phyloP scores from a whole-genome alignment of 2,113 vertebrate species.

The Pipa parva region DNA sequence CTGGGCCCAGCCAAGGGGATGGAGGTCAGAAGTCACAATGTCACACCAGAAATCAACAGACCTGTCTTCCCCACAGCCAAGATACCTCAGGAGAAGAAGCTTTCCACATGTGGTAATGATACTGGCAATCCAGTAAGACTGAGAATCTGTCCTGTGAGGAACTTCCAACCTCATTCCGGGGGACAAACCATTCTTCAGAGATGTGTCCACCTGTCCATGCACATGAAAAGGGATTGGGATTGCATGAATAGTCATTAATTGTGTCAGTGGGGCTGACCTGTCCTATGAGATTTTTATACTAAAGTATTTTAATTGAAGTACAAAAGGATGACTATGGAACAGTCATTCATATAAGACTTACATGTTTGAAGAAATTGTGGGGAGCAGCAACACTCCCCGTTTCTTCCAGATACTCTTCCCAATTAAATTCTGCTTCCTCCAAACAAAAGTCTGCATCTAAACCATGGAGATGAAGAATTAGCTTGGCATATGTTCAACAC shows the following conservation, averaged over 20 bases:
- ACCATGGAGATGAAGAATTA: conserved; percentile 36
- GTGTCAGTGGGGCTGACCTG: no score
- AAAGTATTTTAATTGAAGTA: no score
- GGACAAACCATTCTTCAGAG: conserved; percentile 87
- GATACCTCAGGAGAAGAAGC: conserved; percentile 87
- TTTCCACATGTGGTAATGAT: conserved; percentile 94
- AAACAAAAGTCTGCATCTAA: conserved; percentile 82
- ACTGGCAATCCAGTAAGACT: conserved; percentile 90
- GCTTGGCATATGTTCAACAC: no score
- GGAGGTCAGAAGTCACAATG: conserved; percentile 86
- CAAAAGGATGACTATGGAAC: no score
- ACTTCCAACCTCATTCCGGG: conserved; percentile 97
- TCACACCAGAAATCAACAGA: conserved; percentile 96
- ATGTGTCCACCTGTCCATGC: conserved; percentile 80
- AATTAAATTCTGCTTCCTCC: conserved; percentile 88
- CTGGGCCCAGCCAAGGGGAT: conserved; percentile 89
- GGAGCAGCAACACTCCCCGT: conserved; percentile 81
- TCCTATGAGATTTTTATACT: no score
- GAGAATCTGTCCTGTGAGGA: conserved; percentile 73
- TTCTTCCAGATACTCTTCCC: conserved; percentile 97
- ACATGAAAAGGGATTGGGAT: no score
- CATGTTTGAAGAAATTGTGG: conserved; percentile 92
- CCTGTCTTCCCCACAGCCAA: conserved; percentile 90
- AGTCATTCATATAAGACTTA: conserved; percentile 68
- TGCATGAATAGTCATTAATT: no score